These are phyloP conservation scores for Leuctra nigra DNA, from an alignment of 2,888 invertebrate genomes.

Conservation along the genomic window DNA sequence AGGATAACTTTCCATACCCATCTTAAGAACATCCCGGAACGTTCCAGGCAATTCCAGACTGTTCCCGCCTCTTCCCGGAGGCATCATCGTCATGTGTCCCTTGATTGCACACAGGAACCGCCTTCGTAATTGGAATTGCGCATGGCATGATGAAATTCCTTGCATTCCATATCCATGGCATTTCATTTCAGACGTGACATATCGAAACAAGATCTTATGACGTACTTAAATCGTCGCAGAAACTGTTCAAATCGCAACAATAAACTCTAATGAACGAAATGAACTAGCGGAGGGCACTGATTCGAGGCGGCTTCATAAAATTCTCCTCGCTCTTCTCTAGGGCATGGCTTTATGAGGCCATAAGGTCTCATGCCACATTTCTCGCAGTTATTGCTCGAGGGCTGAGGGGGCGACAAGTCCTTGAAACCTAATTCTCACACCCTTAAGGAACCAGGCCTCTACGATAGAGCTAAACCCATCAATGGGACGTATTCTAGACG, in stretches of 20 bases:
- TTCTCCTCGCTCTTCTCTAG: neutral
- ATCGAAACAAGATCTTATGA: neutral
- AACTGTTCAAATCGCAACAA: neutral
- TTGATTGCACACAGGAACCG: no score
- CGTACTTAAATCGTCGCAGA: neutral
- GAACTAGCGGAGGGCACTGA: neutral
- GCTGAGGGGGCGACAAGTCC: neutral
- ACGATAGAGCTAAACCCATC: neutral
- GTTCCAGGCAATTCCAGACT: no score
- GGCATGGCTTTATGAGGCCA: neutral
- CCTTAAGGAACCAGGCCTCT: neutral
- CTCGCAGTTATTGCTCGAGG: constrained; percentile 9
- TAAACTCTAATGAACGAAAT: constrained; percentile 6
- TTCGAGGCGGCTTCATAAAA: neutral
- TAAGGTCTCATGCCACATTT: neutral
- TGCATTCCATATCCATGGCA: neutral
- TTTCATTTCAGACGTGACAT: neutral
- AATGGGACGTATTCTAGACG: neutral
- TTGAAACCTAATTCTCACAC: neutral
- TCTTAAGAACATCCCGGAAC: no score
- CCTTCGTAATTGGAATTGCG: no score
- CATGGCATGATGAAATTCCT: neutral
- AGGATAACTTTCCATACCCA: no score
- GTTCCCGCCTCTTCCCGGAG: no score
- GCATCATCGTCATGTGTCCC: no score